These are phyloP conservation scores for Pangasius mekongensis DNA, from an alignment of 2,797 vertebrate species.

Conservation along the genomic window DNA sequence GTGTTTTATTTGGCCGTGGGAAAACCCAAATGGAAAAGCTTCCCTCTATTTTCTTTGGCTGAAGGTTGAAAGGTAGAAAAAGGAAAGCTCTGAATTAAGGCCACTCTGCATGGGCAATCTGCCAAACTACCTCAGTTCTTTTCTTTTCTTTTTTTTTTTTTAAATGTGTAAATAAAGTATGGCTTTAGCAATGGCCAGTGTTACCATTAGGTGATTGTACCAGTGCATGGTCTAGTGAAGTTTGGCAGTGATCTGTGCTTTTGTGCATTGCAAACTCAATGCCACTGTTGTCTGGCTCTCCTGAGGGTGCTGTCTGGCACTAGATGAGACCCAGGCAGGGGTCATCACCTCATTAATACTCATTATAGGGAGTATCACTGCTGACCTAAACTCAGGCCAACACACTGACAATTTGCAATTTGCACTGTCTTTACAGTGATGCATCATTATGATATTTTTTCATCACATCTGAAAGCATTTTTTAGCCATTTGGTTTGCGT, in stretches of 20 bases:
- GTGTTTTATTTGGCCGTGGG: slow-evolving; percentile 66
- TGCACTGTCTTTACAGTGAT: background rate
- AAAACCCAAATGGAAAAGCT: slow-evolving; percentile 66
- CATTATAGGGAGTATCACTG: slow-evolving; percentile 27
- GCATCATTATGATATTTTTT: background rate
- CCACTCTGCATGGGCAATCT: slow-evolving; percentile 13
- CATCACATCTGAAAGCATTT: background rate
- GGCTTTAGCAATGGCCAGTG: background rate
- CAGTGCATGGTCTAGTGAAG: slow-evolving; percentile 17
- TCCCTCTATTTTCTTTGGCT: slow-evolving; percentile 64
- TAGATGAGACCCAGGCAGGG: slow-evolving; percentile 48
- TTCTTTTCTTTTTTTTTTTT: background rate
- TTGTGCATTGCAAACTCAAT: slow-evolving; percentile 35
- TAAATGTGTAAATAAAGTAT: background rate
- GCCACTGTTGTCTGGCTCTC: slow-evolving; percentile 46
- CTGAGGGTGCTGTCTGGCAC: slow-evolving; percentile 55
- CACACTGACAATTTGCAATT: background rate
- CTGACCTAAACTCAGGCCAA: slow-evolving; percentile 17
- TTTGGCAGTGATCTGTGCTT: slow-evolving; percentile 39
- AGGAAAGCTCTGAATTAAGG: slow-evolving; percentile 44
- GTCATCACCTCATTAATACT: slow-evolving; percentile 53
- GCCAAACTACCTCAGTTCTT: slow-evolving; percentile 19
- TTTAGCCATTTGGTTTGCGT: no score
- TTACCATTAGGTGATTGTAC: slow-evolving; percentile 1
- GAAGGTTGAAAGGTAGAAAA: slow-evolving; percentile 35